These are phyloP conservation scores for Meriones psammophilus DNA, from an alignment of 2,797 vertebrate species.

Conservation along the genomic window DNA sequence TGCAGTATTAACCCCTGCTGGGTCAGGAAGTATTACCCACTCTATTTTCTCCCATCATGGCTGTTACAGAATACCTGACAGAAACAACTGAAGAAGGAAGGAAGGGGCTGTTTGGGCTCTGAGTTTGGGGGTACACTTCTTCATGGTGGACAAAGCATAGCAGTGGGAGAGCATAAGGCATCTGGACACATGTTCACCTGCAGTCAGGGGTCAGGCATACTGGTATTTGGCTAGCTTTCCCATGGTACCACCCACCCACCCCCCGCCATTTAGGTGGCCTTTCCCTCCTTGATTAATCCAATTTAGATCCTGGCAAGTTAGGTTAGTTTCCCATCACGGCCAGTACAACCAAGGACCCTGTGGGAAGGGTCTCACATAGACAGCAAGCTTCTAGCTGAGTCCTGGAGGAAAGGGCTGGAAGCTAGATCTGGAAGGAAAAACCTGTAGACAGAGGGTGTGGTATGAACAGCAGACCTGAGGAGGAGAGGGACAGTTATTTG, in stretches of 20 bases:
- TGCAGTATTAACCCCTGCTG: neutral
- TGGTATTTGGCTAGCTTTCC: neutral
- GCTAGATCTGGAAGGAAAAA: conserved; percentile 41
- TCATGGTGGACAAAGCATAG: neutral
- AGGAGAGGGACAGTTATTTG: neutral
- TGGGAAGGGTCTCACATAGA: neutral
- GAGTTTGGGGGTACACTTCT: neutral
- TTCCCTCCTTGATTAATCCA: neutral
- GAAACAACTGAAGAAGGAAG: neutral
- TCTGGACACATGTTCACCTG: neutral
- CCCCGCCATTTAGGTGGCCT: too few relatives aligned
- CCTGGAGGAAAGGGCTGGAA: neutral
- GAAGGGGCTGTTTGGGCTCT: neutral
- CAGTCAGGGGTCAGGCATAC: neutral
- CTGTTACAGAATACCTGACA: neutral
- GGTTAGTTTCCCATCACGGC: neutral
- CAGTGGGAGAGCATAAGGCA: neutral
- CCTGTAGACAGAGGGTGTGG: neutral
- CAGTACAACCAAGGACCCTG: neutral
- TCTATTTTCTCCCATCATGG: neutral
- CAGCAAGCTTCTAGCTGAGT: neutral
- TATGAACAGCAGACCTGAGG: neutral
- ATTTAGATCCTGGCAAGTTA: neutral
- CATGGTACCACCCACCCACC: neutral
- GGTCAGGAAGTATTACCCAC: neutral